A percentile compares a stretch with the other conserved stretches of the same genome.
Conservation (phyloP, 2,888 invertebrate genomes). For the Rhagonycha lutea region DNA sequence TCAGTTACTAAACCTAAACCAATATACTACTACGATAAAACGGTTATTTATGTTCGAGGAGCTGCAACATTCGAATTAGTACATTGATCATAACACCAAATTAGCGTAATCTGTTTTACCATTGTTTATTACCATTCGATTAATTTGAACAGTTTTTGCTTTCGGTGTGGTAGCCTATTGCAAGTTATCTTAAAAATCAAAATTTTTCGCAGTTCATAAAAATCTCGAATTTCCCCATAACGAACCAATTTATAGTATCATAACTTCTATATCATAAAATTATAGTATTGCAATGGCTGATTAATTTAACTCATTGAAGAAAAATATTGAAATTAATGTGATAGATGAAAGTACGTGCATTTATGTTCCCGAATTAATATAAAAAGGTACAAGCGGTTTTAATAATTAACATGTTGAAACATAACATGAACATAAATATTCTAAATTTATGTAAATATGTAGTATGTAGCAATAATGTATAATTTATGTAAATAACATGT, state of each 20-base stretch:
- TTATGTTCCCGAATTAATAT: not conserved
- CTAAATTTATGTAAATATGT: not conserved
- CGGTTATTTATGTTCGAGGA: constrained; percentile 37
- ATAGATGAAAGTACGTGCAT: not conserved
- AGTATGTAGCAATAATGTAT: not conserved
- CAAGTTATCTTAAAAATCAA: not conserved
- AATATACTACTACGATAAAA: constrained; percentile 38
- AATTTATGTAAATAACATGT: not conserved
- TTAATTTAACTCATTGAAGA: not conserved
- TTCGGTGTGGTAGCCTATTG: not conserved
- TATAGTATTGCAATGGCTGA: not conserved
- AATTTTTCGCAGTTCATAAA: not conserved
- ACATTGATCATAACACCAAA: constrained; percentile 39
- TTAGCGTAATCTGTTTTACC: constrained; percentile 37
- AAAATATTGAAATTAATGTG: not conserved
- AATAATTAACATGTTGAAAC: not conserved
- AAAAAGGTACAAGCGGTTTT: not conserved
- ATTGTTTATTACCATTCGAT: constrained; percentile 36
- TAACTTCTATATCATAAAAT: not conserved
- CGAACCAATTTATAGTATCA: not conserved
- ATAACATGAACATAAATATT: not conserved
- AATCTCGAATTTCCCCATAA: not conserved
- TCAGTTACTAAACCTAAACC: constrained; percentile 39
- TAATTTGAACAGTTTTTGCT: constrained; percentile 24
- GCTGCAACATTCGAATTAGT: constrained; percentile 39